Evolutionary conservation across 1,140 invertebrate genomes (phyloP).

Genomic region (Lepidurus couesii): DNA sequence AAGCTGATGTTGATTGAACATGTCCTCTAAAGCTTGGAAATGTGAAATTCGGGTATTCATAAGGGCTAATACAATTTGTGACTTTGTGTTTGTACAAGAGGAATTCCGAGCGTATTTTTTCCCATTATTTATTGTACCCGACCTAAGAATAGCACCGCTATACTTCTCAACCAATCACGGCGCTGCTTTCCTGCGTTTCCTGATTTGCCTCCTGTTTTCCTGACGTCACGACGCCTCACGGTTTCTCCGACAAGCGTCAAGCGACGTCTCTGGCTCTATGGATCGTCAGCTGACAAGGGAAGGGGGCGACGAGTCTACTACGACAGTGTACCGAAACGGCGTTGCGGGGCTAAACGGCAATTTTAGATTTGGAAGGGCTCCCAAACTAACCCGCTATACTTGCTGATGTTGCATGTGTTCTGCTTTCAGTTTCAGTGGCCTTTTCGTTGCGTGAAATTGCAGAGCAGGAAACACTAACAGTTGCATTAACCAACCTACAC

Average conservation of each 20-base stretch:
- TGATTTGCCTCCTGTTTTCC: neutral
- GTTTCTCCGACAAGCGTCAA: neutral
- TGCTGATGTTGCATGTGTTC: neutral
- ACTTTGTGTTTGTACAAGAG: no score
- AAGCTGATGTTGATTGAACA: neutral
- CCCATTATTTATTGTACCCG: no score
- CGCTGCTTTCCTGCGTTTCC: neutral
- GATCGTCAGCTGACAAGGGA: neutral
- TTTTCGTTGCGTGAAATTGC: neutral
- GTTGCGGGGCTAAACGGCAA: neutral
- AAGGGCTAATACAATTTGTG: no score
- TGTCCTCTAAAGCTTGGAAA: no score
- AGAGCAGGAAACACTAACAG: slow-evolving; percentile 3
- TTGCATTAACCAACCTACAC: neutral
- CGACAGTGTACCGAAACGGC: neutral
- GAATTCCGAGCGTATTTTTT: no score
- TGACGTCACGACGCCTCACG: neutral
- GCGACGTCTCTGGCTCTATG: neutral
- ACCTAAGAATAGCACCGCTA: neutral
- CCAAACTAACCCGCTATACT: neutral
- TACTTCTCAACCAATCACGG: neutral
- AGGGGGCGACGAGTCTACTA: neutral
- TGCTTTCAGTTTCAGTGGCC: neutral
- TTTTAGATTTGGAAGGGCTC: slow-evolving; percentile 15
- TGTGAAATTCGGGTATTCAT: no score